A percentile compares a stretch with the other conserved stretches of the same genome.
phyloP scores from a whole-genome alignment of 2,113 vertebrate species.

The Pipra filicauda region DNA sequence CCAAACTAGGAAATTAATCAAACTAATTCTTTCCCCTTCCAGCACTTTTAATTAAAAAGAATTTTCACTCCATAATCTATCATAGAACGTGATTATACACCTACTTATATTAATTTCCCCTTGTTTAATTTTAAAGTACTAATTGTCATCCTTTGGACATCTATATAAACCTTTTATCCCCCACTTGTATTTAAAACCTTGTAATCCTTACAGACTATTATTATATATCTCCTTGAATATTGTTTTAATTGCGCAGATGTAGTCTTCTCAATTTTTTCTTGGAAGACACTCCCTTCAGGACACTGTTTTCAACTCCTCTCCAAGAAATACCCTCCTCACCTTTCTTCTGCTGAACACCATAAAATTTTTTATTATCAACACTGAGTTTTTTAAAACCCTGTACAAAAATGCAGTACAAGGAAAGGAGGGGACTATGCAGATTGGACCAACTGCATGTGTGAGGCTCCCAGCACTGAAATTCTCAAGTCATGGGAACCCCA shows the following conservation, averaged over 20 bases:
- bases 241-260: background rate
- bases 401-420: background rate
- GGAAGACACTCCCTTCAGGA: background rate
- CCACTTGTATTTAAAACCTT: background rate
- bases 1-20: background rate
- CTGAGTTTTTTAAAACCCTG: background rate
- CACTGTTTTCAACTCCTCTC: background rate
- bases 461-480: background rate
- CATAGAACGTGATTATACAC: background rate
- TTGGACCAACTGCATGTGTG: background rate
- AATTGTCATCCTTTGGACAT: background rate
- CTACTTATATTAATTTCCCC: background rate
- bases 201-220: background rate
- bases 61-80: background rate
- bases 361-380: background rate
- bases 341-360: background rate
- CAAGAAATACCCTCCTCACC: background rate
- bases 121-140: conserved; percentile 23
- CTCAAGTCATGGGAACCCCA: background rate
- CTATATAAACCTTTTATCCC: background rate
- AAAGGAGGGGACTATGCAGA: background rate
- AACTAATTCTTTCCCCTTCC: background rate
- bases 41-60: conserved; percentile 33
- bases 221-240: background rate
- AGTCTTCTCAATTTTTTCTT: background rate